These are phyloP conservation scores for Bradypodion pumilum DNA, from an alignment of 2,797 vertebrate species.

Conservation along the genomic window DNA sequence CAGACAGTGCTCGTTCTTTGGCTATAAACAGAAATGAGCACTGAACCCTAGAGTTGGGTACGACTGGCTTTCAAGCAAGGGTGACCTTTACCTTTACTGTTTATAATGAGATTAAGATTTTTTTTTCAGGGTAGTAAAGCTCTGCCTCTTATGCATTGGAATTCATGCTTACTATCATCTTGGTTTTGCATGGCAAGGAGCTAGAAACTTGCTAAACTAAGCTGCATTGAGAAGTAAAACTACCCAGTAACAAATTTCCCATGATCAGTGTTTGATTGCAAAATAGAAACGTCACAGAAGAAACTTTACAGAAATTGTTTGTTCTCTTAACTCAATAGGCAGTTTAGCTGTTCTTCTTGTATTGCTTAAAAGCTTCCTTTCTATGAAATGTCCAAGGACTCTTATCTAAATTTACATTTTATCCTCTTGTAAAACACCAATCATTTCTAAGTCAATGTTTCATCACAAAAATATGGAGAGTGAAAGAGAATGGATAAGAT, in stretches of 20 bases:
- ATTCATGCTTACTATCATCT: too few relatives aligned
- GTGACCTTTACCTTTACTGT: too few relatives aligned
- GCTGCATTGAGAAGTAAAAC: too few relatives aligned
- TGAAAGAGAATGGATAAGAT: not conserved
- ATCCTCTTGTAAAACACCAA: not conserved
- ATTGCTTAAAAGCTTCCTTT: not conserved
- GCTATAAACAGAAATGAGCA: too few relatives aligned
- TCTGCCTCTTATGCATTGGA: too few relatives aligned
- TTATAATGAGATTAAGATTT: not conserved
- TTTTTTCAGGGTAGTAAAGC: not conserved
- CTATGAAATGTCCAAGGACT: not conserved
- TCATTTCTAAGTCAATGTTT: not conserved
- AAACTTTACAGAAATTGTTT: not conserved
- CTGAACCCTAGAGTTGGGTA: too few relatives aligned
- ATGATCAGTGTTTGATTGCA: not conserved
- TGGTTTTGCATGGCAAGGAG: too few relatives aligned
- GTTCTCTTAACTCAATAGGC: not conserved
- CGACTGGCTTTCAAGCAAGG: too few relatives aligned
- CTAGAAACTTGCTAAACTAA: too few relatives aligned
- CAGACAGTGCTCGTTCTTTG: too few relatives aligned
- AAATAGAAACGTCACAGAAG: not conserved
- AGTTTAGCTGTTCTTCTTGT: not conserved
- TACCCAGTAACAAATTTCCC: too few relatives aligned
- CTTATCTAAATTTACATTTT: not conserved
- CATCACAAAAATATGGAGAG: not conserved